phyloP scores from a whole-genome alignment of 2,888 invertebrate species.

The Melieria crassipennis region DNA sequence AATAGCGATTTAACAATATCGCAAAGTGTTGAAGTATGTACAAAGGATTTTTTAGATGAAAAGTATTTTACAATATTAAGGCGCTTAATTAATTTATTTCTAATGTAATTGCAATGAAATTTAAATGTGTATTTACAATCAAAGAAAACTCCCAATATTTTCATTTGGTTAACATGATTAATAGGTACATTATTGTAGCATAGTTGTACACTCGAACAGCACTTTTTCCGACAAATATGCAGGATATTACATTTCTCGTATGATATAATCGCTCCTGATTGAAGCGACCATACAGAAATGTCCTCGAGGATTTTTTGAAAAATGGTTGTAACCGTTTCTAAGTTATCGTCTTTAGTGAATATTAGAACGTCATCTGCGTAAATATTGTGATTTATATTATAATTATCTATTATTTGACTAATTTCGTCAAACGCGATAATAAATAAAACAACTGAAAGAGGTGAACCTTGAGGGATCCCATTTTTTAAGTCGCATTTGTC shows the following conservation, averaged over 20 bases:
- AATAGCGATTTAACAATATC: neutral
- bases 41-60: no score
- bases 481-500: constrained; percentile 9
- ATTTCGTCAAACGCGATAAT: neutral
- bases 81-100: neutral
- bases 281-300: constrained; percentile 6
- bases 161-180: neutral
- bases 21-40: no score
- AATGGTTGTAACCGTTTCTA: constrained; percentile 3
- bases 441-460: neutral
- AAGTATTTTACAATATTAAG: neutral
- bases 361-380: constrained; percentile 4
- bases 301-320: neutral
- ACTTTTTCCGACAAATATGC: neutral
- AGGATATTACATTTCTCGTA: neutral
- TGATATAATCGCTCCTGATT: constrained; percentile 4
- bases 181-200: neutral
- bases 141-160: constrained; percentile 2
- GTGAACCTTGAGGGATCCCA: neutral
- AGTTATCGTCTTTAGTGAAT: constrained; percentile 7
- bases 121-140: constrained; percentile 11
- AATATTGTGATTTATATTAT: neutral
- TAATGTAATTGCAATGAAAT: constrained; percentile 12
- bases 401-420: no score
- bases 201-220: neutral